Conservation (phyloP, 2,888 invertebrate genomes). For the Micoletzkya japonica region DNA sequence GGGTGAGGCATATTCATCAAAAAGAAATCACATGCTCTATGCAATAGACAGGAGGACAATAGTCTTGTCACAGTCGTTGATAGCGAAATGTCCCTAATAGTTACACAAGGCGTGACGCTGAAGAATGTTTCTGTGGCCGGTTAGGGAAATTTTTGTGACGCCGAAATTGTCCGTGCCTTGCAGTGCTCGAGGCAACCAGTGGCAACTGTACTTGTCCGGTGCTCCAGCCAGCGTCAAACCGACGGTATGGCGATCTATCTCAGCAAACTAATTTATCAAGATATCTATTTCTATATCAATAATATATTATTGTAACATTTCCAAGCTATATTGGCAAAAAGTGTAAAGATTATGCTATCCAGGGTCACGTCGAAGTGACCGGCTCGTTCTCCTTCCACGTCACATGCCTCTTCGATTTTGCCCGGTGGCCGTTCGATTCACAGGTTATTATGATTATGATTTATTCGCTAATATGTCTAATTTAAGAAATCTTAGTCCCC, state of each 20-base stretch:
- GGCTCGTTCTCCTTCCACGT: slow-evolving; percentile 61
- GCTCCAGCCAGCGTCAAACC: slow-evolving; percentile 50
- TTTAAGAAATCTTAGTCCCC: too few species aligned
- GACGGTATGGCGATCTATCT: slow-evolving; percentile 44
- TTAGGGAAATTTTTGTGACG: too few species aligned
- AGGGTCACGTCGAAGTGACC: slow-evolving; percentile 42
- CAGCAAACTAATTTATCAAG: background rate
- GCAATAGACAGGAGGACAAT: too few species aligned
- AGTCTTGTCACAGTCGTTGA: too few species aligned
- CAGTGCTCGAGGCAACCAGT: slow-evolving; percentile 55
- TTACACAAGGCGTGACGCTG: too few species aligned
- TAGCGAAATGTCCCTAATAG: too few species aligned
- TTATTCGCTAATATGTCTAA: background rate
- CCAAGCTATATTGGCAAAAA: too few species aligned
- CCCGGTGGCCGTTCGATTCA: slow-evolving; percentile 55
- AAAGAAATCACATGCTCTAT: too few species aligned
- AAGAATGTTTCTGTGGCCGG: too few species aligned
- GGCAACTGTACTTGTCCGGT: slow-evolving; percentile 60
- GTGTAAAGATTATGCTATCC: background rate
- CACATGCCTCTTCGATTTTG: slow-evolving; percentile 61
- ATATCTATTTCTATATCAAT: background rate
- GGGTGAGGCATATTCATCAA: too few species aligned
- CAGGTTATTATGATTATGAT: slow-evolving; percentile 40
- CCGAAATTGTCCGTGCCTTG: too few species aligned
- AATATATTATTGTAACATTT: background rate